A percentile compares a stretch with the other conserved stretches of the same genome.
Evolutionary conservation across 2,797 vertebrate genomes (phyloP).

Genomic region (Gymnoscopelus microlampas): DNA sequence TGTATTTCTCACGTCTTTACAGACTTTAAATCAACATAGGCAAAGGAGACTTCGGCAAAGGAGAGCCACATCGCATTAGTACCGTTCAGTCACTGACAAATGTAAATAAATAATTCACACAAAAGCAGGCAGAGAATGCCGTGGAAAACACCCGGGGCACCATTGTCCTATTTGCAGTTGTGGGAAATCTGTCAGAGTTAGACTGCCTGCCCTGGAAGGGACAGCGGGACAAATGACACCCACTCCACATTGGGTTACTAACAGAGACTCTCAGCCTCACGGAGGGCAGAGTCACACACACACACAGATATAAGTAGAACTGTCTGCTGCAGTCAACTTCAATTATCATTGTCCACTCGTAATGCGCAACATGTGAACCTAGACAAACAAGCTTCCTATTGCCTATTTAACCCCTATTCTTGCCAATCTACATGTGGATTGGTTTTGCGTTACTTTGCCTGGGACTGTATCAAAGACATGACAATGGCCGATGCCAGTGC

Average conservation of each 20-base stretch:
- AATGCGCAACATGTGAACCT: slow-evolving; percentile 76
- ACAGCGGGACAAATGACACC: slow-evolving; percentile 79
- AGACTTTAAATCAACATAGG: slow-evolving; percentile 58
- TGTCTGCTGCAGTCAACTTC: slow-evolving; percentile 77
- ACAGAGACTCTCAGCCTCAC: slow-evolving; percentile 51
- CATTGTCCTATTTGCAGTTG: slow-evolving; percentile 73
- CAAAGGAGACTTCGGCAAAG: slow-evolving; percentile 31
- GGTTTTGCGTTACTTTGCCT: slow-evolving; percentile 55
- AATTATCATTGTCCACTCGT: slow-evolving; percentile 74
- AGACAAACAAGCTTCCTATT: slow-evolving; percentile 63
- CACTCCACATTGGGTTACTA: slow-evolving; percentile 79
- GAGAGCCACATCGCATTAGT: slow-evolving; percentile 45
- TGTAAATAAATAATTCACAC: slow-evolving; percentile 79
- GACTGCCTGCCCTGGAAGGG: slow-evolving; percentile 74
- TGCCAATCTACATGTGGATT: slow-evolving; percentile 55
- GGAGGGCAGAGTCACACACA: slow-evolving; percentile 20
- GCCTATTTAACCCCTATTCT: slow-evolving; percentile 50
- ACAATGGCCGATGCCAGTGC: slow-evolving; percentile 21
- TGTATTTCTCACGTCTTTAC: slow-evolving; percentile 66
- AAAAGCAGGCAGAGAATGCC: slow-evolving; percentile 47
- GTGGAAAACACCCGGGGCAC: slow-evolving; percentile 61
- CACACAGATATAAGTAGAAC: slow-evolving; percentile 58
- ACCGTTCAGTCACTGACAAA: slow-evolving; percentile 61
- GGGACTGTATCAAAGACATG: slow-evolving; percentile 34
- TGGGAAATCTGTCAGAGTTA: slow-evolving; percentile 79